Conservation (phyloP, 2,113 vertebrate genomes). For the Aspiorhynchus laticeps region DNA sequence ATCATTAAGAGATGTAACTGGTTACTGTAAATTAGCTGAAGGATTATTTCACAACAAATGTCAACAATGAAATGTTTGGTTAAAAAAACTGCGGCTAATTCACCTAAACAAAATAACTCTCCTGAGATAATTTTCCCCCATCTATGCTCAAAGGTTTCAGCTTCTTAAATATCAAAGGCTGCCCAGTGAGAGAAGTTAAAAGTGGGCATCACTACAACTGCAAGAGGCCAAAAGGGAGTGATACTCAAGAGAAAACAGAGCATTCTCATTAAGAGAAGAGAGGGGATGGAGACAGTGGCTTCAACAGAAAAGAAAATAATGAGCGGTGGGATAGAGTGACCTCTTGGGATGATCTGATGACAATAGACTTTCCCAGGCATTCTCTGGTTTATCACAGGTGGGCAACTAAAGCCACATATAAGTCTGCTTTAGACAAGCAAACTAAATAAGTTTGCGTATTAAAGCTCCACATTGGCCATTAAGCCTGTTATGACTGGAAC, state of each 20-base stretch:
- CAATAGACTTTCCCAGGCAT: neutral
- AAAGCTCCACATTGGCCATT: constrained; percentile 20
- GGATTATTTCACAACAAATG: neutral
- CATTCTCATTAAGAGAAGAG: constrained; percentile 48
- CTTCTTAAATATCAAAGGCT: constrained; percentile 20
- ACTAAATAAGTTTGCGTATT: constrained; percentile 17
- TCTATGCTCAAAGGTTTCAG: constrained; percentile 1
- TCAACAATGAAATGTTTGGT: neutral
- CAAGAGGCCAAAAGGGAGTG: constrained; percentile 22
- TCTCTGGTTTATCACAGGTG: constrained; percentile 32
- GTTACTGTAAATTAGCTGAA: neutral
- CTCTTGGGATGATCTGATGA: constrained; percentile 40
- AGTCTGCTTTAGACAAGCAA: constrained; percentile 34
- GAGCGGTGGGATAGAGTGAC: constrained; percentile 44
- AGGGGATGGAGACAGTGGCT: constrained; percentile 21
- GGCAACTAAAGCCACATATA: constrained; percentile 1
- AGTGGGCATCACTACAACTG: constrained; percentile 16
- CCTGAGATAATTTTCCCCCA: neutral
- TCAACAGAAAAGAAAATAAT: constrained; percentile 43
- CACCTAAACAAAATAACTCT: neutral
- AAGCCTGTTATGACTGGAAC: constrained; percentile 40
- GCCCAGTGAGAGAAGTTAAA: constrained; percentile 19
- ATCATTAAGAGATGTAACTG: neutral
- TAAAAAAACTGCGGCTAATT: neutral
- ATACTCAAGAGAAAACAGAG: constrained; percentile 39